Conservation (phyloP, 1,140 invertebrate species). For the Pachypeltis micranthus region DNA sequence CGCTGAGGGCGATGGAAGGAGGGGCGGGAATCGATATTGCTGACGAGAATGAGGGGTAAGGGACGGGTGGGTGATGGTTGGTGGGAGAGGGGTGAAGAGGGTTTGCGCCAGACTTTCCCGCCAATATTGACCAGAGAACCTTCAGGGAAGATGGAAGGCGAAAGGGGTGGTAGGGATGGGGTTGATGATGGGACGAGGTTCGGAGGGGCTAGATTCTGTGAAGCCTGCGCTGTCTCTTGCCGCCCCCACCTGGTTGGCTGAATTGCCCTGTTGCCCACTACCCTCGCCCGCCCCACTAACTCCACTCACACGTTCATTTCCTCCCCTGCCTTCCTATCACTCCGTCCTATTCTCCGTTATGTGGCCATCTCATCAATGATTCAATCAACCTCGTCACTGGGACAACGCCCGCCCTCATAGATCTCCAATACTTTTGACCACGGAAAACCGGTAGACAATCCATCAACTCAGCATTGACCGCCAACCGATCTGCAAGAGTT, state of each 20-base stretch:
- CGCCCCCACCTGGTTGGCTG: not conserved
- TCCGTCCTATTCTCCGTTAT: not conserved
- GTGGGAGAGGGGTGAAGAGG: not conserved
- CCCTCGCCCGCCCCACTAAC: not conserved
- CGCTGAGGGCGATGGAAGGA: not conserved
- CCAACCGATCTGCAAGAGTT: not conserved
- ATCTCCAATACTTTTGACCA: not conserved
- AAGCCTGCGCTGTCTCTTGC: not conserved
- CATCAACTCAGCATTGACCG: not conserved
- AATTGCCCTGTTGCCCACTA: not conserved
- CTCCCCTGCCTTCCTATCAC: not conserved
- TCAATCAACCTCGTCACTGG: constrained; percentile 6
- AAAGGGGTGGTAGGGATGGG: not conserved
- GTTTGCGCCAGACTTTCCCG: constrained; percentile 5
- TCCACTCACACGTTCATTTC: not conserved
- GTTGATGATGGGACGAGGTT: not conserved
- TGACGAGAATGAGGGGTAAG: not conserved
- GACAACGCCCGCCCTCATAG: constrained; percentile 2
- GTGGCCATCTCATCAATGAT: constrained; percentile 6
- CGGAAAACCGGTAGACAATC: not conserved
- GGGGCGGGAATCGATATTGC: not conserved
- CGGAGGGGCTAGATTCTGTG: too few relatives aligned
- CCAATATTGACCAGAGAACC: constrained; percentile 5
- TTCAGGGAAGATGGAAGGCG: too few relatives aligned
- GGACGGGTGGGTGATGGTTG: too few relatives aligned